phyloP scores from a whole-genome alignment of 2,113 vertebrate species.

The Leptocoma aspasia region DNA sequence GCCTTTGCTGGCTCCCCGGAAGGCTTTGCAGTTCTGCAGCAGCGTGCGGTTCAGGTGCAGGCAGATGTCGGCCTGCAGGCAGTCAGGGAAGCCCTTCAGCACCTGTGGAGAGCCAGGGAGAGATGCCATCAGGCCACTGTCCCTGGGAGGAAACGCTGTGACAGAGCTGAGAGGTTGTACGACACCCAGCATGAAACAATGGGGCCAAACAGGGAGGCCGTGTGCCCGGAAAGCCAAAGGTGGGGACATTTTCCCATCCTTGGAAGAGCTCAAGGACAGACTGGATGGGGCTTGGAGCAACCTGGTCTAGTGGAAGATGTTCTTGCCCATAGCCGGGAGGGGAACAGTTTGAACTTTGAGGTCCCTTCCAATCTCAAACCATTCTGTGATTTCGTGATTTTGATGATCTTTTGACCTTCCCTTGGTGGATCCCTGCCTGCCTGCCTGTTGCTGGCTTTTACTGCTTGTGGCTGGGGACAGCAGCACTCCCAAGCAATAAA shows the following conservation, averaged over 20 bases:
- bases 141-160: fast-evolving
- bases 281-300: background rate
- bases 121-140: background rate
- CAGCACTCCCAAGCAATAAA: background rate
- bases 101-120: conserved; percentile 73
- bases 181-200: fast-evolving
- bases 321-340: background rate
- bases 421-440: background rate
- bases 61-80: conserved; percentile 97
- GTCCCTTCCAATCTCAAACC: background rate
- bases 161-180: background rate
- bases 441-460: background rate
- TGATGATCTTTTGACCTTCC: background rate
- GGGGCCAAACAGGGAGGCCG: fast-evolving
- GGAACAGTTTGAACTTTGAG: background rate
- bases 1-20: conserved; percentile 91
- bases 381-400: background rate
- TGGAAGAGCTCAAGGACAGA: background rate
- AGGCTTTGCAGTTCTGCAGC: conserved; percentile 93
- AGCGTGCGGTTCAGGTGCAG: conserved; percentile 93
- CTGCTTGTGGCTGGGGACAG: background rate
- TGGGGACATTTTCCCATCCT: background rate
- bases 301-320: background rate
- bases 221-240: background rate
- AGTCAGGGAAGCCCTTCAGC: conserved; percentile 97